Evolutionary conservation across 2,888 invertebrate genomes (phyloP).

Genomic region (Eilema sororculum): DNA sequence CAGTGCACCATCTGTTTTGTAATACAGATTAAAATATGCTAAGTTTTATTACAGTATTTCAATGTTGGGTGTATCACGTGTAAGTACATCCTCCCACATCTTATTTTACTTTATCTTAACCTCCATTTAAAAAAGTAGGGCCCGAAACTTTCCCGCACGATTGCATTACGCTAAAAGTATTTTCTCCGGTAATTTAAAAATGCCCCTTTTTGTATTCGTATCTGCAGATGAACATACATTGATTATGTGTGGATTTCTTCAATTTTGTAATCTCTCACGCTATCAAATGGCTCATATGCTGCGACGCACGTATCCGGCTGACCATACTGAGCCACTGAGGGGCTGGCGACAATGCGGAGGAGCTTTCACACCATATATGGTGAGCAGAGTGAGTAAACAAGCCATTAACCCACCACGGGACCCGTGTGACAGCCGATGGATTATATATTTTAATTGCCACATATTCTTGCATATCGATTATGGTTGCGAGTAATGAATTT

Average conservation of each 20-base stretch:
- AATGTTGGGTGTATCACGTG: slow-evolving; percentile 20
- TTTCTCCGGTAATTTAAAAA: not conserved
- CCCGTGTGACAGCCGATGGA: slow-evolving; percentile 75
- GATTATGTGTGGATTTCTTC: slow-evolving; percentile 35
- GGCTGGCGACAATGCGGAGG: slow-evolving; percentile 79
- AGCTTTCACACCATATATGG: slow-evolving; percentile 86
- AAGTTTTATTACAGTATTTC: slow-evolving; percentile 53
- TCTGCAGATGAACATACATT: slow-evolving; percentile 14
- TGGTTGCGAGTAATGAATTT: slow-evolving; percentile 42
- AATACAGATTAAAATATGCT: slow-evolving; percentile 74
- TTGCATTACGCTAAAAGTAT: slow-evolving; percentile 7
- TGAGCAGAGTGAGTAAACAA: slow-evolving; percentile 74
- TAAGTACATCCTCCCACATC: not conserved
- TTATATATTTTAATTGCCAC: slow-evolving; percentile 81
- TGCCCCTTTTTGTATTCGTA: slow-evolving; percentile 1
- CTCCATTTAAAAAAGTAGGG: slow-evolving; percentile 21
- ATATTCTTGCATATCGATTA: slow-evolving; percentile 70
- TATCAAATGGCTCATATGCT: slow-evolving; percentile 64
- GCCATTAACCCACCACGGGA: slow-evolving; percentile 75
- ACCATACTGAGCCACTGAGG: slow-evolving; percentile 66
- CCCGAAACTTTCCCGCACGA: slow-evolving; percentile 16
- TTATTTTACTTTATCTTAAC: not conserved
- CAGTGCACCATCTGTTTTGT: slow-evolving; percentile 79
- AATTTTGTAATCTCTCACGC: slow-evolving; percentile 63
- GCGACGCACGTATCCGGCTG: slow-evolving; percentile 71